Percentiles rank a stretch among this genome's conserved stretches.
phyloP scores from a whole-genome alignment of 2,797 vertebrate species.

The Ctenopoma multispine region DNA sequence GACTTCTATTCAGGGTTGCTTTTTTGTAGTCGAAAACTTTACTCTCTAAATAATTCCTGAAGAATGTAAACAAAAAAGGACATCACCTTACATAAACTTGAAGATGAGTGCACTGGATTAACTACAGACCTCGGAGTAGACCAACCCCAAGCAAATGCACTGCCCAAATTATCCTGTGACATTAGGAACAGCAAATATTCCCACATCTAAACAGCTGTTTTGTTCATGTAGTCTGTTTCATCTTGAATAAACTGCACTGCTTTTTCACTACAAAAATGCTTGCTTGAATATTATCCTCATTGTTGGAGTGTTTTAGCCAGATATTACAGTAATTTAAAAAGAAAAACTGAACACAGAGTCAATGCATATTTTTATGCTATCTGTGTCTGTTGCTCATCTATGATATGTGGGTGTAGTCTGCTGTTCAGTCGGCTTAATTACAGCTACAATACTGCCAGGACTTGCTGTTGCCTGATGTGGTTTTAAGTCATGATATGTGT shows the following conservation, averaged over 20 bases:
- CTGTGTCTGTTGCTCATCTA: constrained; percentile 45
- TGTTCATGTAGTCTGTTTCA: constrained; percentile 24
- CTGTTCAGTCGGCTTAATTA: constrained; percentile 47
- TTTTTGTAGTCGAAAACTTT: constrained; percentile 32
- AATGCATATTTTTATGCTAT: constrained; percentile 23
- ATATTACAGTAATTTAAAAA: constrained; percentile 17
- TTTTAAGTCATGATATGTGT: constrained; percentile 16
- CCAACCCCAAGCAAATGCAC: constrained; percentile 17
- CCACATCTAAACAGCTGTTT: constrained; percentile 23
- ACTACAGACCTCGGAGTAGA: constrained; percentile 26
- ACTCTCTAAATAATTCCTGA: constrained; percentile 15
- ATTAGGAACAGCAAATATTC: constrained; percentile 33
- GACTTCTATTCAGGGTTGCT: constrained; percentile 10
- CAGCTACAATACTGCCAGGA: constrained; percentile 15
- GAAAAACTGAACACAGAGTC: constrained; percentile 14
- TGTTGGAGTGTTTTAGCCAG: constrained; percentile 36
- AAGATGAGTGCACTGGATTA: constrained; percentile 12
- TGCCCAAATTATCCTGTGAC: constrained; percentile 41
- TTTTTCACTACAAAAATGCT: constrained; percentile 15
- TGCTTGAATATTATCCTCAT: constrained; percentile 24
- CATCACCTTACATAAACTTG: constrained; percentile 35
- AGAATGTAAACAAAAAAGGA: constrained; percentile 32
- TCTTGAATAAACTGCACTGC: constrained; percentile 15
- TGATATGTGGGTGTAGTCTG: constrained; percentile 56
- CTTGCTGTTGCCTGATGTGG: constrained; percentile 6